Evolutionary conservation across 2,888 invertebrate species (phyloP), one percentile per base, ranked within the genome.

Genomic region (Phengaris alcon): DNA sequence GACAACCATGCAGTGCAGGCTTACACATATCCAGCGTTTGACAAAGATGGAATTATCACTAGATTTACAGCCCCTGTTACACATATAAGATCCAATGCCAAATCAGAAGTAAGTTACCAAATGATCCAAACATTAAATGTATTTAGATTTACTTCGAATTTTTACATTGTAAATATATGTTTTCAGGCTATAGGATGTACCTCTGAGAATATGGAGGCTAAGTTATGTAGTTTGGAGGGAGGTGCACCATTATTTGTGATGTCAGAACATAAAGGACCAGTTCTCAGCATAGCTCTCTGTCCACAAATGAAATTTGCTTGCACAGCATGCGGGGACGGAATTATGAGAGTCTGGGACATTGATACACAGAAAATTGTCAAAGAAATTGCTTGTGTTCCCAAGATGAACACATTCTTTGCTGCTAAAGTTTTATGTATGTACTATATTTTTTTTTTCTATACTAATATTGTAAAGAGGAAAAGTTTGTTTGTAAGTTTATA

Each of bases 41-140:
- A 97, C 78, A 95, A 96, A 83, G 97, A 97, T 94, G 98, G 98
- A 0, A 96, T 97, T 76, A 94, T 98, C 76, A 96, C 97, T 76
- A 95, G 98, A 81, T 99, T 98, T 87, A 97, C 97, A 55, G 97
- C 97, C 57, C 96, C 97, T n/a, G 97, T 97, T 69, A 97, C 97
- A 78, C 97, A 97, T 84, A 95, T 98, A 80, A 95, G 95, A 81
- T 94, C 97, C 22, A 94, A 95, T 77, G 94, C 92, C 79, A 93
- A 94, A 84, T 91, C 94, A 81, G 92, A 94, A 84, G 95, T 95
- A 85, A 84, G 83, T 79, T 75, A 52, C 46, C 35, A 35, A 44
- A 44, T 35, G 13, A 68, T 12, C 10, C 7, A 12, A 35, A 35
- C 35, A 68, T 44, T 35, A 35, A 35, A 35, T 35, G 35, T 13